Evolutionary conservation across 2,113 vertebrate species (phyloP), one percentile per base, ranked within the genome.

Genomic region (Ascaphus truei): DNA sequence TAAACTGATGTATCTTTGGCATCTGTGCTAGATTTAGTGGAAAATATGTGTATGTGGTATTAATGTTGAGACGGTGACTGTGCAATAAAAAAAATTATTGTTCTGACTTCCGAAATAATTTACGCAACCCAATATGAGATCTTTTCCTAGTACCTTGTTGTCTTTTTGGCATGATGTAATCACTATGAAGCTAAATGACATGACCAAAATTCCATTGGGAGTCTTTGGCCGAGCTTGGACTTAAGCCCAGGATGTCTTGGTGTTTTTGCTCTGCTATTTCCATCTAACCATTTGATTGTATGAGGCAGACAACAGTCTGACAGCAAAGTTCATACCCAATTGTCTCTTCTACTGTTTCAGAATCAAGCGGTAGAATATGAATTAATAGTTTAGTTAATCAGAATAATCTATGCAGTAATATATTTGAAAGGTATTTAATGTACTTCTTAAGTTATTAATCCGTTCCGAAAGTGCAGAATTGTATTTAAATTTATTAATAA

Each of bases 181-280:
- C 23, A 23, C 26, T 20, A 20, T 56, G 63, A 57, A 45, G 45
- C 37, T 31, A 23, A 25, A 16, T 10, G n/a, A 72, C 63, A 10
- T 59, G 20, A n/a, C 25, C 7, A 10, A 37, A 15, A 33, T 74
- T 55, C 9, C 2, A 2, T 4, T 50, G 45, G 59, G 52, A 67
- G 66, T 34, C 29, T 55, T 4, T 39, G 43, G 63, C 72, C 73
- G 41, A 18, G 1, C 60, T 73, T 72, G 27, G 31, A 10, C 3
- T 25, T 18, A 23, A 22, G 1, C 29, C 48, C 23, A 16, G 57
- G 23, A 26, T 48, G 23, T 58, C 58, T 12, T 26, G 20, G 26
- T 73, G 58, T 55, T 68, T 34, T 53, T 11, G n/a, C 1, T 1
- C 1, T 51, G 2, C 51, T 65, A 1, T 72, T 15, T 62, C 30